phyloP scores from a whole-genome alignment of 2,888 invertebrate species.

The Pollenia amentaria region DNA sequence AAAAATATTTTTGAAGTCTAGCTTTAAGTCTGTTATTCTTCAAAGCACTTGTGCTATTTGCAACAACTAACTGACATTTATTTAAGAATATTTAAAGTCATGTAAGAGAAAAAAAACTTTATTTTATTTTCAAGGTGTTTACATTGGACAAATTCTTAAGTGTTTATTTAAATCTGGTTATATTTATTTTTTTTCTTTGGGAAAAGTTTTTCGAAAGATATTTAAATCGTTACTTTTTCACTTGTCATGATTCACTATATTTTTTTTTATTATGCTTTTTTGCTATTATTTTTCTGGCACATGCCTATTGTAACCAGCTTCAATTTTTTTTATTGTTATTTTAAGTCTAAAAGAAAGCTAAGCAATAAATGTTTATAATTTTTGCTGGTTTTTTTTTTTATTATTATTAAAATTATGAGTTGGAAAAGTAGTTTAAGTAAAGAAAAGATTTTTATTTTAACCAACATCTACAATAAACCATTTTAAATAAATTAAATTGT shows the following conservation, averaged over 20 bases:
- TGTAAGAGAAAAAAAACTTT: background rate
- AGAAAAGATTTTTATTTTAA: slow-evolving; percentile 19
- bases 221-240: slow-evolving; percentile 46
- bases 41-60: background rate
- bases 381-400: slow-evolving; percentile 3
- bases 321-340: background rate
- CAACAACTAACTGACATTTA: background rate
- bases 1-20: background rate
- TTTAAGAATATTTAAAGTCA: slow-evolving; percentile 1
- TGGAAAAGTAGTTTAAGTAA: slow-evolving; percentile 46
- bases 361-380: slow-evolving; percentile 38
- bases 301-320: slow-evolving; percentile 4
- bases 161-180: slow-evolving; percentile 20
- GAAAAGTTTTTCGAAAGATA: slow-evolving; percentile 1
- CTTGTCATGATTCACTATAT: slow-evolving; percentile 64
- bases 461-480: background rate
- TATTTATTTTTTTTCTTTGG: slow-evolving; percentile 16
- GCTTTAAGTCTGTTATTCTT: background rate
- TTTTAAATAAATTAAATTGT: slow-evolving; percentile 28
- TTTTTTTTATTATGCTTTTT: slow-evolving; percentile 16
- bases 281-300: slow-evolving; percentile 18
- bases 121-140: slow-evolving; percentile 40
- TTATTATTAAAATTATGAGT: slow-evolving; percentile 13
- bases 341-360: slow-evolving; percentile 37
- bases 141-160: slow-evolving; percentile 34